Conservation (phyloP, 1,140 invertebrate genomes). For the Drosophila littoralis region DNA sequence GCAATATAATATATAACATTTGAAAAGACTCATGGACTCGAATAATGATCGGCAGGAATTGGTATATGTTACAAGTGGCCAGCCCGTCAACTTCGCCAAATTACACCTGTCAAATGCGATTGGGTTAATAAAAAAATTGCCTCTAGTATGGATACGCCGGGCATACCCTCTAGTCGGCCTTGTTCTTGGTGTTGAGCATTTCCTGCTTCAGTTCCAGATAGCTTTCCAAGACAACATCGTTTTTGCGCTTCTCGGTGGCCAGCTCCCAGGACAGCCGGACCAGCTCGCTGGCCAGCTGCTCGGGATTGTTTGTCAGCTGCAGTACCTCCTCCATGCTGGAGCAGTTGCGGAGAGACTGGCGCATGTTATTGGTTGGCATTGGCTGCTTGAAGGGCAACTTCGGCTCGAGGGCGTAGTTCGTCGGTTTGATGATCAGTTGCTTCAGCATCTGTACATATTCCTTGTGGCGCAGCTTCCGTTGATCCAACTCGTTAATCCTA, state of each 20-base stretch:
- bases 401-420: background rate
- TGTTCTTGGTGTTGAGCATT: background rate
- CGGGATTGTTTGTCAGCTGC: background rate
- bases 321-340: slow-evolving; percentile 22
- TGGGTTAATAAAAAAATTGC: too few species aligned
- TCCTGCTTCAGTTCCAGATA: slow-evolving; percentile 33
- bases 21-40: too few species aligned
- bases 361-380: background rate
- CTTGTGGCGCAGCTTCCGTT: slow-evolving; percentile 18
- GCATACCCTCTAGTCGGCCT: background rate
- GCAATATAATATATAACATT: too few species aligned
- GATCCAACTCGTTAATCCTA: slow-evolving; percentile 39
- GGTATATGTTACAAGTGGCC: too few species aligned
- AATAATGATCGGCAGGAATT: too few species aligned
- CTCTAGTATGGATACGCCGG: too few species aligned
- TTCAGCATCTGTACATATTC: slow-evolving; percentile 23
- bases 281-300: slow-evolving; percentile 24
- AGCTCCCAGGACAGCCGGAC: slow-evolving; percentile 15
- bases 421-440: slow-evolving; percentile 3
- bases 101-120: background rate
- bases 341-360: slow-evolving; percentile 7
- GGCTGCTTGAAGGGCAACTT: slow-evolving; percentile 10
- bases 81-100: too few species aligned
- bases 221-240: slow-evolving; percentile 1
- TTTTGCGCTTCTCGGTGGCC: slow-evolving; percentile 3